These are phyloP conservation scores for Himalopsyche anomala DNA, from an alignment of 2,888 invertebrate species.

Conservation along the genomic window DNA sequence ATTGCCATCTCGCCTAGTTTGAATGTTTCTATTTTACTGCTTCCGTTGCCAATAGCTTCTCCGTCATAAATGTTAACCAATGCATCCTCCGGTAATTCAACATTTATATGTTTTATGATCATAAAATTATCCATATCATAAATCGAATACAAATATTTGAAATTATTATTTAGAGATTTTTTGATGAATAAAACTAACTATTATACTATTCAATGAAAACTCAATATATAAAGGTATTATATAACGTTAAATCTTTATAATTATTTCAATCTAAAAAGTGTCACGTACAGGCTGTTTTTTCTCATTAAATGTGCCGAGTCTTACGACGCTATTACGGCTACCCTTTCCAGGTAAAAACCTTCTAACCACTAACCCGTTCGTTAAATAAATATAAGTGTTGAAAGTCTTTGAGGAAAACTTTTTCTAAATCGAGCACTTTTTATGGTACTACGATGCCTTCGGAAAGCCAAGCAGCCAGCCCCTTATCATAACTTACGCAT, in stretches of 20 bases:
- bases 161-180: too few relatives aligned
- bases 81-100: too few relatives aligned
- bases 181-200: too few relatives aligned
- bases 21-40: too few relatives aligned
- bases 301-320: conserved; percentile 4
- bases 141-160: too few relatives aligned
- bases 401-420: conserved; percentile 45
- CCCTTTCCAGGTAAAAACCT: background rate
- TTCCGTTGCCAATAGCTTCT: too few relatives aligned
- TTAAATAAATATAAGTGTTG: conserved; percentile 46
- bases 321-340: conserved; percentile 1
- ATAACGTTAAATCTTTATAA: background rate
- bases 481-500: conserved; percentile 33
- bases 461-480: conserved; percentile 17
- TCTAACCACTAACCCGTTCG: conserved; percentile 36
- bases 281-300: conserved; percentile 34
- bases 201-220: too few relatives aligned
- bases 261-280: conserved; percentile 32
- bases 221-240: too few relatives aligned
- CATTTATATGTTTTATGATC: too few relatives aligned
- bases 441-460: conserved; percentile 4
- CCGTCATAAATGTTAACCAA: too few relatives aligned
- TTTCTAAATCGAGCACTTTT: conserved; percentile 9
- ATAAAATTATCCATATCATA: too few relatives aligned
- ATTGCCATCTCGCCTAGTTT: too few relatives aligned